These are phyloP conservation scores for Enteromius paludinosus DNA, from an alignment of 2,797 vertebrate species.

Conservation along the genomic window DNA sequence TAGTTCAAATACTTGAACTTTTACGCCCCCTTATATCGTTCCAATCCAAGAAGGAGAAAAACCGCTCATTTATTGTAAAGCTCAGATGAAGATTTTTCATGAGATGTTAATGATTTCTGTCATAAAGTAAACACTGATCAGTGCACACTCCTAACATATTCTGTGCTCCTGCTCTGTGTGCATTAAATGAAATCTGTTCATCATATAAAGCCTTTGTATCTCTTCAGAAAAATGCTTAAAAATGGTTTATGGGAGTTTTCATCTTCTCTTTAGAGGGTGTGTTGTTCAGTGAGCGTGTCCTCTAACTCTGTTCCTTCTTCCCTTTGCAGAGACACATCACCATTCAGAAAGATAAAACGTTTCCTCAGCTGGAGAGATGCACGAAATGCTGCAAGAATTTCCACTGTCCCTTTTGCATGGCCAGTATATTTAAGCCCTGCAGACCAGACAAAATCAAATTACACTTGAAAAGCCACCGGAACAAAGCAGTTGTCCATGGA, in stretches of 20 bases:
- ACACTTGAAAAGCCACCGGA: conserved; percentile 20
- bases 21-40: background rate
- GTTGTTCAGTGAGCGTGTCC: background rate
- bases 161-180: background rate
- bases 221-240: background rate
- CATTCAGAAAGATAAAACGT: conserved; percentile 5
- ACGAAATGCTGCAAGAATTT: conserved; percentile 24
- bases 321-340: conserved; percentile 30
- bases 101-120: background rate
- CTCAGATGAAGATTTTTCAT: background rate
- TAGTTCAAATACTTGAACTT: background rate
- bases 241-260: background rate
- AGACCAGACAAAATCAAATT: conserved; percentile 8
- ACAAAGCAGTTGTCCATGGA: conserved; percentile 14
- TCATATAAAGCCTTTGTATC: background rate
- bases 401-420: conserved; percentile 41
- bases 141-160: background rate
- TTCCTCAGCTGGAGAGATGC: conserved; percentile 27
- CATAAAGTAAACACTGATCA: background rate
- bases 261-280: background rate
- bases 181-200: background rate
- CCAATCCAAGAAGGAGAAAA: background rate
- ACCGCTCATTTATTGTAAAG: background rate
- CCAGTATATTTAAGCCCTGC: conserved; percentile 27
- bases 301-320: background rate